phyloP scores from a whole-genome alignment of 2,797 vertebrate species.

The Mormyrops boulengeri region DNA sequence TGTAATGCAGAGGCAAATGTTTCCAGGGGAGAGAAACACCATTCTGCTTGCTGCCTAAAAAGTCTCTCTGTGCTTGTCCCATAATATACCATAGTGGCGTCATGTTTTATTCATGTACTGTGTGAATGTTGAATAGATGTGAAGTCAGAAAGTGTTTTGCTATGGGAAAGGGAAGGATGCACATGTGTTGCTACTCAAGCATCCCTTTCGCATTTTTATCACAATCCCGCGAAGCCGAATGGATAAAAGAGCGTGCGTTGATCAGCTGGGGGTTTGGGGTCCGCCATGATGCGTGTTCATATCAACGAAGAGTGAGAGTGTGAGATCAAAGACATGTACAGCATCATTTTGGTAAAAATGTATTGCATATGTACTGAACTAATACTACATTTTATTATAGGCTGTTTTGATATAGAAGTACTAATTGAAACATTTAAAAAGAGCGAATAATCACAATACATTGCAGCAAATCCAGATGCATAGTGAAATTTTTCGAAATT shows the following conservation, averaged over 20 bases:
- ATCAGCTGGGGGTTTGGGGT: not conserved
- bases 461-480: not conserved
- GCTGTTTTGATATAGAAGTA: not conserved
- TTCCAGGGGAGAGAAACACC: not conserved
- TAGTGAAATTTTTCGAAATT: not conserved
- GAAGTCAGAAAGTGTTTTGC: constrained; percentile 14
- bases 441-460: not conserved
- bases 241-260: not conserved
- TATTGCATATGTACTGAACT: not conserved
- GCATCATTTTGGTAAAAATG: not conserved
- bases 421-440: not conserved
- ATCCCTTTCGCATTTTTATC: not conserved
- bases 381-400: not conserved
- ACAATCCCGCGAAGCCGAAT: constrained; percentile 5
- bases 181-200: not conserved
- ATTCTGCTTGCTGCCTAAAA: not conserved
- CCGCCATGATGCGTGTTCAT: not conserved
- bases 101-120: constrained; percentile 18
- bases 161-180: not conserved
- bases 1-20: constrained; percentile 15
- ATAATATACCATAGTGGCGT: constrained; percentile 10
- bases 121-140: constrained; percentile 7
- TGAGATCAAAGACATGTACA: not conserved
- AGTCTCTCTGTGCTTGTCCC: constrained; percentile 9
- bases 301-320: not conserved